Conservation (phyloP, 2,888 invertebrate species). For the Dicyrtoma fusca region DNA sequence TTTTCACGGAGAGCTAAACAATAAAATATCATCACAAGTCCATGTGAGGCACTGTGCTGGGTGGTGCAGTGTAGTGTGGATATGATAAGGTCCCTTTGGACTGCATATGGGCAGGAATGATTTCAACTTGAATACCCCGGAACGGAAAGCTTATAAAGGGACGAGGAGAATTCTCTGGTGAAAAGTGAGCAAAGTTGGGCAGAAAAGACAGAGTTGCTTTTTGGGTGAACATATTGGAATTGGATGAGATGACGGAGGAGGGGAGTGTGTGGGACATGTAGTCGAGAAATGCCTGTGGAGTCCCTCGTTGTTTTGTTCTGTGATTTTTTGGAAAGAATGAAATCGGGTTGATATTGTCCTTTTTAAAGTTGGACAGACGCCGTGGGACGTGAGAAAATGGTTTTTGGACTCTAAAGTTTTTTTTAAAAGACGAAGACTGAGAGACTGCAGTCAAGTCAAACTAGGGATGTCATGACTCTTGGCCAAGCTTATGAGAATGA, state of each 20-base stretch:
- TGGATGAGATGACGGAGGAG: neutral
- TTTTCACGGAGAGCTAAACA: no score
- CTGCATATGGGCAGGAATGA: no score
- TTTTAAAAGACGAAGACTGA: neutral
- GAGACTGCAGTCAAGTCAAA: conserved; percentile 18
- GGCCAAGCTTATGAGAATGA: conserved; percentile 36
- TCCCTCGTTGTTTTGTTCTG: conserved; percentile 26
- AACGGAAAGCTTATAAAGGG: no score
- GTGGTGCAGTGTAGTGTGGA: no score
- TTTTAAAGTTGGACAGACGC: conserved; percentile 35
- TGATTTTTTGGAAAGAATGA: conserved; percentile 17
- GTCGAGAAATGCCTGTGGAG: neutral
- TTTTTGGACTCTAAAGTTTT: neutral
- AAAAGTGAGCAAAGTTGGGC: no score
- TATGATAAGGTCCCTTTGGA: no score
- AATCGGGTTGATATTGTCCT: conserved; percentile 22
- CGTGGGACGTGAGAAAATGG: conserved; percentile 17
- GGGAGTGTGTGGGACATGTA: neutral
- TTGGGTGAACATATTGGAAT: neutral
- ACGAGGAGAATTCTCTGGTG: no score
- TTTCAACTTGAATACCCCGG: no score
- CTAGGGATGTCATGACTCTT: conserved; percentile 32
- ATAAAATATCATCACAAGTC: no score
- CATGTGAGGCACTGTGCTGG: no score
- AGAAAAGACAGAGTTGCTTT: no score